Evolutionary conservation across 2,888 invertebrate species (phyloP).

Genomic region (Macaria notata): DNA sequence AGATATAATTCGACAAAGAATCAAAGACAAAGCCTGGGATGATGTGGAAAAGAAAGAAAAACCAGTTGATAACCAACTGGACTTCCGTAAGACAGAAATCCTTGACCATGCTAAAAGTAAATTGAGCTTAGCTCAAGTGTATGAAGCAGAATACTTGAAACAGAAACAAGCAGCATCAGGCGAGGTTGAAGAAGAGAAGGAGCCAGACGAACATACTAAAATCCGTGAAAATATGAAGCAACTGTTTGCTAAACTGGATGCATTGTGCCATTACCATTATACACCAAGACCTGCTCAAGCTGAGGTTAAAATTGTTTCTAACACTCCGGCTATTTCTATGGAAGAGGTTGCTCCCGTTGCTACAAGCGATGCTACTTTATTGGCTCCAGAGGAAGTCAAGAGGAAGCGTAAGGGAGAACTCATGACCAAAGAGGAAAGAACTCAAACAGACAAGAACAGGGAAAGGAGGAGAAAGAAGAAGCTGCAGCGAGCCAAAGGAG

Average conservation of each 20-base stretch:
- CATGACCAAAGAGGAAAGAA: constrained; percentile 90
- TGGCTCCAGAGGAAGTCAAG: constrained; percentile 96
- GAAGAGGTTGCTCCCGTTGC: constrained; percentile 97
- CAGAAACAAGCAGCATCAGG: constrained; percentile 83
- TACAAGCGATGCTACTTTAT: constrained; percentile 90
- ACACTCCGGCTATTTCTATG: constrained; percentile 94
- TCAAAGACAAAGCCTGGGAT: constrained; percentile 97
- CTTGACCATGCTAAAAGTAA: constrained; percentile 97
- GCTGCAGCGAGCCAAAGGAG: constrained; percentile 83
- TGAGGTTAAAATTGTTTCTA: constrained; percentile 94
- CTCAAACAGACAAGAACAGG: constrained; percentile 93
- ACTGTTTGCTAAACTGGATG: constrained; percentile 93
- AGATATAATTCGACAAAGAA: constrained; percentile 94
- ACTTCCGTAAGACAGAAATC: constrained; percentile 93
- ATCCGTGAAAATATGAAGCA: constrained; percentile 88
- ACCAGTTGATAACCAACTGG: constrained; percentile 90
- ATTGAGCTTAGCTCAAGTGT: constrained; percentile 95
- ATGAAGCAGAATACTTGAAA: constrained; percentile 92
- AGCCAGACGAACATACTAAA: constrained; percentile 89
- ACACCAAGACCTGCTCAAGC: constrained; percentile 93
- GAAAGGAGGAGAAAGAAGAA: constrained; percentile 93
- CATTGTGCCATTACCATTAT: constrained; percentile 96
- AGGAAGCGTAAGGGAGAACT: constrained; percentile 81
- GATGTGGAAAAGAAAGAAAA: constrained; percentile 95
- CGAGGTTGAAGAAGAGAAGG: constrained; percentile 81